A percentile compares a stretch with the other conserved stretches of the same genome.
These are phyloP conservation scores for Diogma glabrata DNA, from an alignment of 2,888 invertebrate species.

Conservation along the genomic window DNA sequence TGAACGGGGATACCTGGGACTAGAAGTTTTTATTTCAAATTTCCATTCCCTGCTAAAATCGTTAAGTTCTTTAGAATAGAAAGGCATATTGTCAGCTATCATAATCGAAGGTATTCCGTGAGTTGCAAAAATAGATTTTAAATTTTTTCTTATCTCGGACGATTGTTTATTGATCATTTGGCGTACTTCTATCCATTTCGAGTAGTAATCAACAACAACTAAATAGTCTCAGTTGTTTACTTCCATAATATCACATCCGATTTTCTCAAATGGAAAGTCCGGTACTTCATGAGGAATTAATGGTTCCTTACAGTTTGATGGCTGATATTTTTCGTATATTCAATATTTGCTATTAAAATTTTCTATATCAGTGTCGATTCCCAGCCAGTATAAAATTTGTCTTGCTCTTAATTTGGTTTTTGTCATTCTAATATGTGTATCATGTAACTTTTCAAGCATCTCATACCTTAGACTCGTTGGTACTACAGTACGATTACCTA, in stretches of 20 bases:
- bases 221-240: conserved; percentile 7
- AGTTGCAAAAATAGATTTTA: conserved; percentile 16
- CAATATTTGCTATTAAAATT: conserved; percentile 2
- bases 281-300: too few species aligned
- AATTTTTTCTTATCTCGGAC: conserved; percentile 9
- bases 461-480: background rate
- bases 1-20: background rate
- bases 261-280: too few species aligned
- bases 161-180: conserved; percentile 1
- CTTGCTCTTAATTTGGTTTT: background rate
- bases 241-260: background rate
- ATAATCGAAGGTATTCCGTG: conserved; percentile 10
- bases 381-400: conserved; percentile 2
- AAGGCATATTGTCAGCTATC: conserved; percentile 7
- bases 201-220: conserved; percentile 9
- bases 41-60: background rate
- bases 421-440: conserved; percentile 9
- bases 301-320: too few species aligned
- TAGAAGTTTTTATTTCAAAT: background rate
- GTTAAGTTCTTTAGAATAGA: conserved; percentile 1
- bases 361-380: conserved; percentile 7
- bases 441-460: background rate
- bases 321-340: background rate
- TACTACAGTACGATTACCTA: background rate
- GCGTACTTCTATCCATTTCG: conserved; percentile 15